phyloP scores from a whole-genome alignment of 2,888 invertebrate species.

The Megamerina dolium region DNA sequence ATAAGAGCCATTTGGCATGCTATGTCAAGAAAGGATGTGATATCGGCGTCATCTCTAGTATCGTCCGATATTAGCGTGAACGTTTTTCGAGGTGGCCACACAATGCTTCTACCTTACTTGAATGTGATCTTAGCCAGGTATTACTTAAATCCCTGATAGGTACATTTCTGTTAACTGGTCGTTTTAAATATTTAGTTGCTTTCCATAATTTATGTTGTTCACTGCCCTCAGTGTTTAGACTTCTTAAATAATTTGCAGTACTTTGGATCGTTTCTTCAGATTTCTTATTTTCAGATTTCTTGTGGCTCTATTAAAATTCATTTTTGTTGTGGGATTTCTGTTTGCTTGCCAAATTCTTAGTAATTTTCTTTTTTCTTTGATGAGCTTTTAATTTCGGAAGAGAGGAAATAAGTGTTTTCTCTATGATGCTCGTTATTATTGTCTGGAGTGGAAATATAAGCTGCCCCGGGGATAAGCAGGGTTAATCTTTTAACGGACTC shows the following conservation, averaged over 20 bases:
- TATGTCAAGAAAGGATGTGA: not conserved
- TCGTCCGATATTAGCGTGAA: not conserved
- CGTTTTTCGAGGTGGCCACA: too few relatives aligned
- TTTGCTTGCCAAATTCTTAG: too few relatives aligned
- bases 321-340: not conserved
- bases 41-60: not conserved
- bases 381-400: too few relatives aligned
- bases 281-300: not conserved
- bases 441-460: not conserved
- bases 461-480: conserved; percentile 4
- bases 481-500: not conserved
- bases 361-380: too few relatives aligned
- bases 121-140: not conserved
- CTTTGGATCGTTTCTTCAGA: not conserved
- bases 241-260: not conserved
- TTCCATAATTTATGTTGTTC: conserved; percentile 2
- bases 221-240: not conserved
- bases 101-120: too few relatives aligned
- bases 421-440: too few relatives aligned
- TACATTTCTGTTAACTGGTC: conserved; percentile 1
- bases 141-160: not conserved
- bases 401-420: too few relatives aligned
- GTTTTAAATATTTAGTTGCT: conserved; percentile 5
- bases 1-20: not conserved
- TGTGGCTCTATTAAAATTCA: not conserved